A percentile compares a stretch with the other conserved stretches of the same genome.
phyloP scores from a whole-genome alignment of 1,140 invertebrate species.

The Fopius arisanus region DNA sequence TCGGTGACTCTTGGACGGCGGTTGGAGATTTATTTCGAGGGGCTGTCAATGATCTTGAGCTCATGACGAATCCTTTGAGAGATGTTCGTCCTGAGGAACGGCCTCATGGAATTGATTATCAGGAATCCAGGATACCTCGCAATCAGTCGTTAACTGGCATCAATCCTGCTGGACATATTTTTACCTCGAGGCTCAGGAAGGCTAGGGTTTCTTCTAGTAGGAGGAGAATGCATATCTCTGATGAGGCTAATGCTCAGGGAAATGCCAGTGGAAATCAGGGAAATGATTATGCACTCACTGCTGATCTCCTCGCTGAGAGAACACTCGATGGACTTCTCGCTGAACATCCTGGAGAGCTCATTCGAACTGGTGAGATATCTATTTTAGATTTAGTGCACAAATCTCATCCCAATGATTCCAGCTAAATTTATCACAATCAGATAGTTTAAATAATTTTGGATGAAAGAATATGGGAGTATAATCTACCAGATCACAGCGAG shows the following conservation, averaged over 20 bases:
- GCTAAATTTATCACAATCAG: neutral
- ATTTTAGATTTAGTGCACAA: neutral
- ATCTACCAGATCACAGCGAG: too few relatives aligned
- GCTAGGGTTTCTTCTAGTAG: constrained; percentile 50
- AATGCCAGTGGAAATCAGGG: constrained; percentile 75
- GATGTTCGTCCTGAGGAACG: constrained; percentile 59
- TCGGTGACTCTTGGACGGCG: neutral
- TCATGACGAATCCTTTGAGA: constrained; percentile 62
- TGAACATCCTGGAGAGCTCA: constrained; percentile 91
- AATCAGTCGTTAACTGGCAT: constrained; percentile 46
- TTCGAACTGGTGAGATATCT: constrained; percentile 76
- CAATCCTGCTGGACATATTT: constrained; percentile 42
- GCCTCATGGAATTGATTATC: constrained; percentile 57
- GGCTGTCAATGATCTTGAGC: constrained; percentile 41
- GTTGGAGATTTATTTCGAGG: neutral
- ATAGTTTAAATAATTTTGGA: too few relatives aligned
- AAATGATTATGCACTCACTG: constrained; percentile 76
- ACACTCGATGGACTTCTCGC: constrained; percentile 81
- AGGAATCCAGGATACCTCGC: constrained; percentile 45
- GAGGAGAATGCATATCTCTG: constrained; percentile 57
- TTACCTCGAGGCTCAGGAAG: constrained; percentile 47
- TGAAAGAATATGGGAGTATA: too few relatives aligned
- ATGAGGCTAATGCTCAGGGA: constrained; percentile 49
- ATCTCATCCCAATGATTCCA: too few relatives aligned
- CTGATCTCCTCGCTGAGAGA: constrained; percentile 82